A percentile compares a stretch with the other conserved stretches of the same genome.
These are phyloP conservation scores for Drosophila ficusphila DNA, from an alignment of 1,140 invertebrate genomes.

Conservation along the genomic window DNA sequence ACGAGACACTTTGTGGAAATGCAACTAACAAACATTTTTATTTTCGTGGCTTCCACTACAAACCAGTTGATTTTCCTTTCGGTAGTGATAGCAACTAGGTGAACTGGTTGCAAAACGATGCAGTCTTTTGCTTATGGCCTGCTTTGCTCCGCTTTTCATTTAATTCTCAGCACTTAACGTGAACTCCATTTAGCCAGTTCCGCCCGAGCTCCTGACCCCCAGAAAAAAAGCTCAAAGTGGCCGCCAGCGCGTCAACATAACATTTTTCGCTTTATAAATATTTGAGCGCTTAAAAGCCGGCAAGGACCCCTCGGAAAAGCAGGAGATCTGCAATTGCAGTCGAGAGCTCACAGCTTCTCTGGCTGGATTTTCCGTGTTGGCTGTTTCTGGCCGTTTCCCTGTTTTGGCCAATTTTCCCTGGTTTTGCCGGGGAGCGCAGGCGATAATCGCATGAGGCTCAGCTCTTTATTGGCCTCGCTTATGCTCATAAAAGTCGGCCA, in stretches of 20 bases:
- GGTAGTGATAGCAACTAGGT: no score
- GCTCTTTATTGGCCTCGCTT: conserved; percentile 46
- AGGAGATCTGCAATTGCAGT: conserved; percentile 18
- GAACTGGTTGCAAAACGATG: neutral
- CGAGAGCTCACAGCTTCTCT: conserved; percentile 11
- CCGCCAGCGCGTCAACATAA: conserved; percentile 58
- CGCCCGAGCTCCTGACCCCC: neutral
- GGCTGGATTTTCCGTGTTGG: conserved; percentile 4
- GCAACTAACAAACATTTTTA: no score
- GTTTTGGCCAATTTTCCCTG: conserved; percentile 15
- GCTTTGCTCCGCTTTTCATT: conserved; percentile 43
- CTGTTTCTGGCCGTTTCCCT: conserved; percentile 26
- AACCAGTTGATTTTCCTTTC: neutral
- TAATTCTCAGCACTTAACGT: conserved; percentile 61
- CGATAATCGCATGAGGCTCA: conserved; percentile 54
- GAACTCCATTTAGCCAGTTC: conserved; percentile 24
- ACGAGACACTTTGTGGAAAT: neutral
- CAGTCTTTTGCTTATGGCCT: conserved; percentile 8
- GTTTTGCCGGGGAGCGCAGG: conserved; percentile 22
- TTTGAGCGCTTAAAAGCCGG: conserved; percentile 74
- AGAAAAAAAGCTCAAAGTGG: conserved; percentile 20
- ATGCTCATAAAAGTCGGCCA: conserved; percentile 50
- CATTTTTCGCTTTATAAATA: conserved; percentile 75
- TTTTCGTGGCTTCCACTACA: neutral
- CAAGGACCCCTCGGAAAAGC: conserved; percentile 23